These are phyloP conservation scores for Leptinotarsa lineolata DNA, from an alignment of 1,140 invertebrate species.

Conservation along the genomic window DNA sequence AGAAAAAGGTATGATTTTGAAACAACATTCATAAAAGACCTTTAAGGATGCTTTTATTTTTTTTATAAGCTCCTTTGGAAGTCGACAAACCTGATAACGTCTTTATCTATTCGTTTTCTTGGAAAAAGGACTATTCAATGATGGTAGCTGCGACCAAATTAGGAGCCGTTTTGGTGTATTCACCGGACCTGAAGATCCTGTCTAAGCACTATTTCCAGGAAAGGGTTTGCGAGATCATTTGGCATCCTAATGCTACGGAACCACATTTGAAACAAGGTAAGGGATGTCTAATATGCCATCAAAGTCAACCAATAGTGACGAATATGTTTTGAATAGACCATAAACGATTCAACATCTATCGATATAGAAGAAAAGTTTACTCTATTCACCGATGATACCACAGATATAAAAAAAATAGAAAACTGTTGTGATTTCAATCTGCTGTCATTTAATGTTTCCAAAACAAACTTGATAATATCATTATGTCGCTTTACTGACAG, in stretches of 20 bases:
- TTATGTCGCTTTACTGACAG: no score
- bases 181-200: slow-evolving; percentile 48
- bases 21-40: background rate
- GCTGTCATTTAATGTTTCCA: no score
- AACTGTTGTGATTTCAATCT: no score
- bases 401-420: no score
- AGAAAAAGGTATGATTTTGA: background rate
- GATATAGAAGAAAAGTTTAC: no score
- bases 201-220: slow-evolving; percentile 53
- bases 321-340: no score
- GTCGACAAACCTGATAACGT: slow-evolving; percentile 48
- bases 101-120: slow-evolving; percentile 62
- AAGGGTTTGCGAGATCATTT: slow-evolving; percentile 68
- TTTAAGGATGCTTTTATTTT: slow-evolving; percentile 20
- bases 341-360: no score
- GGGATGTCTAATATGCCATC: no score
- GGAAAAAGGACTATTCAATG: slow-evolving; percentile 65
- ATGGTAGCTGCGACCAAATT: slow-evolving; percentile 59
- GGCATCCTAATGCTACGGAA: slow-evolving; percentile 68
- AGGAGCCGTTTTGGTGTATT: slow-evolving; percentile 31
- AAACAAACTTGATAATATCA: no score
- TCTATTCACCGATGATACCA: no score
- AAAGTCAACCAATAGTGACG: no score
- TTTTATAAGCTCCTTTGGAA: slow-evolving; percentile 43
- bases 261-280: slow-evolving; percentile 46